Conservation (phyloP, 2,888 invertebrate genomes). For the Cerceris ruficornis region DNA sequence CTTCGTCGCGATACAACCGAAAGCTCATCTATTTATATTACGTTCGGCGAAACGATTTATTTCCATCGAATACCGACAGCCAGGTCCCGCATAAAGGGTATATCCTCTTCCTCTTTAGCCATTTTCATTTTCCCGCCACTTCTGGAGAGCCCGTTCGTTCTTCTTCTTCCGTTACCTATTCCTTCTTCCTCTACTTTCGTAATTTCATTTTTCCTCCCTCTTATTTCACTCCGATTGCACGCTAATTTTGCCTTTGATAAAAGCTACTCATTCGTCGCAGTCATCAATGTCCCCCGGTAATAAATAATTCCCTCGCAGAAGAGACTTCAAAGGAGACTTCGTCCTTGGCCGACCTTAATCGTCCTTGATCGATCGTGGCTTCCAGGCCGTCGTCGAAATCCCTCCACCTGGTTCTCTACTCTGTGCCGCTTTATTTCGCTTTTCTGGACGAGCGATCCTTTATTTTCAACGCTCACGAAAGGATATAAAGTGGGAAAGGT, state of each 20-base stretch:
- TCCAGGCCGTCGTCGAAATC: neutral
- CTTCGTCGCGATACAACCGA: slow-evolving; percentile 10
- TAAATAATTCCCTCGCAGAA: neutral
- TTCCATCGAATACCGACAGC: slow-evolving; percentile 5
- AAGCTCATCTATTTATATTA: slow-evolving; percentile 2
- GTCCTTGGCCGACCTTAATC: slow-evolving; percentile 9
- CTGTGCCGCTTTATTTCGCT: neutral
- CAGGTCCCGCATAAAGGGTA: neutral
- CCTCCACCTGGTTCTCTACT: too few species aligned
- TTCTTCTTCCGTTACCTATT: neutral
- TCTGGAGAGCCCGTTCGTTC: neutral
- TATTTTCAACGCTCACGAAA: neutral
- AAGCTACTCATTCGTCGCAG: neutral
- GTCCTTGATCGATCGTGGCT: slow-evolving; percentile 6
- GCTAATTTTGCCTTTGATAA: neutral
- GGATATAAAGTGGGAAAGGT: slow-evolving; percentile 15
- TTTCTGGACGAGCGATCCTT: slow-evolving; percentile 17
- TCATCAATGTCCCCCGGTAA: neutral
- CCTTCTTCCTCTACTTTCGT: too few species aligned
- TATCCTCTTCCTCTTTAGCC: neutral
- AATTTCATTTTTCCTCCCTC: neutral
- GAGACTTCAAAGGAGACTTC: neutral
- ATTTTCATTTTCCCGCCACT: neutral
- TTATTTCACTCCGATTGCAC: neutral
- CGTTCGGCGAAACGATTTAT: slow-evolving; percentile 24